Evolutionary conservation across 2,797 vertebrate species (phyloP).

Genomic region (Odontamblyopus rebecca): DNA sequence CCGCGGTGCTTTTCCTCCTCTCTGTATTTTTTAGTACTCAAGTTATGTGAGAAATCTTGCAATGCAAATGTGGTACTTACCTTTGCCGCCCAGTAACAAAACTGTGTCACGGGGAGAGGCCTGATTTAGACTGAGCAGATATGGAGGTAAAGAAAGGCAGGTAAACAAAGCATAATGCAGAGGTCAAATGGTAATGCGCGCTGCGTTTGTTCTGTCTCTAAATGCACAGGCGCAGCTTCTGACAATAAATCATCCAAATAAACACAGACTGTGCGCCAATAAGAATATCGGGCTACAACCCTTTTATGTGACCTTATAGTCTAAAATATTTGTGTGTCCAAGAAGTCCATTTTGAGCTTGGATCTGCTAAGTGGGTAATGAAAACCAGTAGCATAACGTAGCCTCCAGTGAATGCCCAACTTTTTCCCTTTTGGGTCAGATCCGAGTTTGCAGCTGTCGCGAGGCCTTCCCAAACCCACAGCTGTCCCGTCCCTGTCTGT

Average conservation of each 20-base stretch:
- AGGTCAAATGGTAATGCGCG: slow-evolving; percentile 77
- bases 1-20: slow-evolving; percentile 12
- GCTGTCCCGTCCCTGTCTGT: slow-evolving; percentile 54
- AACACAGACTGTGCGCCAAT: slow-evolving; percentile 48
- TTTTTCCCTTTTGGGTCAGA: slow-evolving; percentile 23
- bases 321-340: too few species aligned
- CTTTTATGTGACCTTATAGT: slow-evolving; percentile 44
- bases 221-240: slow-evolving; percentile 57
- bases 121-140: slow-evolving; percentile 69
- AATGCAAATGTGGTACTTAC: slow-evolving; percentile 73
- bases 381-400: slow-evolving; percentile 33
- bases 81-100: slow-evolving; percentile 64
- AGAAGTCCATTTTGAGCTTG: slow-evolving; percentile 20
- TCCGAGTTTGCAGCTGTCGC: slow-evolving; percentile 67
- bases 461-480: slow-evolving; percentile 57
- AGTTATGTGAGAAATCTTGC: slow-evolving; percentile 66
- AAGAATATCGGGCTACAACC: slow-evolving; percentile 44
- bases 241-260: slow-evolving; percentile 72
- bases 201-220: slow-evolving; percentile 67
- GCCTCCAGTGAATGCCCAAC: slow-evolving; percentile 49
- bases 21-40: slow-evolving; percentile 49
- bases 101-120: slow-evolving; percentile 62
- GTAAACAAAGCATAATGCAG: slow-evolving; percentile 76
- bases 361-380: slow-evolving; percentile 61
- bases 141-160: slow-evolving; percentile 64